Percentiles rank a stretch among this genome's conserved stretches.
Conservation (phyloP, 2,113 vertebrate species). For the Ptilonorhynchus violaceus region DNA sequence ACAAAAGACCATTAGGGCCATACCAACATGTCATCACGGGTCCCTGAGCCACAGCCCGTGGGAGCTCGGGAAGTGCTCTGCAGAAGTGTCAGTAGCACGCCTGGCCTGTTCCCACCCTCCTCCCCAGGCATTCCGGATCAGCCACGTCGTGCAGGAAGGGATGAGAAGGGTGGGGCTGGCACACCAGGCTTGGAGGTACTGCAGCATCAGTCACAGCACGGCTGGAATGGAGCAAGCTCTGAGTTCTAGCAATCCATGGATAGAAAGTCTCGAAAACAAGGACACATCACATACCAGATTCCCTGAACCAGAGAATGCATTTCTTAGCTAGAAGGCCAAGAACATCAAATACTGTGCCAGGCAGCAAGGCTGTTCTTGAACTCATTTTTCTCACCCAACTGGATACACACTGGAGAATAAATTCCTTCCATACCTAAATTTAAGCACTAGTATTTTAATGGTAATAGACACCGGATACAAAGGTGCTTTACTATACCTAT, state of each 20-base stretch:
- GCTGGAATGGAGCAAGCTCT: neutral
- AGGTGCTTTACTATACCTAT: neutral
- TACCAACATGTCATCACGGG: accelerated
- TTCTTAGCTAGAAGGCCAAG: neutral
- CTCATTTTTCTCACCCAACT: neutral
- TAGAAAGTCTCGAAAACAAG: neutral
- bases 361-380: neutral
- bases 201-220: neutral
- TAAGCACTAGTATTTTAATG: neutral
- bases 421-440: neutral
- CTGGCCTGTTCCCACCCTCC: neutral
- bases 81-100: accelerated
- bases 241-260: neutral
- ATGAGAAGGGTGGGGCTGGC: neutral
- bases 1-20: neutral
- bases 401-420: neutral
- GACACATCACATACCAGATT: neutral
- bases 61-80: neutral
- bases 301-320: neutral
- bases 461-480: neutral
- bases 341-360: neutral
- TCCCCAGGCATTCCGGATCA: neutral
- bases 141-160: neutral
- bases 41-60: accelerated
- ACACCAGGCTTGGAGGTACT: neutral